Conservation (phyloP, 2,113 vertebrate genomes). For the Isichthys henryi region DNA sequence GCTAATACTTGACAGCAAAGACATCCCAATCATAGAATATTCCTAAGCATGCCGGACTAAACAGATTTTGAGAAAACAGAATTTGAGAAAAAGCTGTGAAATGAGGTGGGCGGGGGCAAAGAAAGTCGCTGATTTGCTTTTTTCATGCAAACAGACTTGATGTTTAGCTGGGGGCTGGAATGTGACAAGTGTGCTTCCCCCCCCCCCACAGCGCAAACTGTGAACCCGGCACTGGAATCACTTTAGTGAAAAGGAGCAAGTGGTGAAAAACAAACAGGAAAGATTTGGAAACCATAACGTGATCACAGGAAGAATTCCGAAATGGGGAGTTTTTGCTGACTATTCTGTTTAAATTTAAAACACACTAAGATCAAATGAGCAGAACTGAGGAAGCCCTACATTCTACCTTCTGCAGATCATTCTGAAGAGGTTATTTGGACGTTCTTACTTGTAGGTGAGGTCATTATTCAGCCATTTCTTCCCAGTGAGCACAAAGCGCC, state of each 20-base stretch:
- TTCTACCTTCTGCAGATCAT: background rate
- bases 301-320: background rate
- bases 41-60: background rate
- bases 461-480: constrained; percentile 76
- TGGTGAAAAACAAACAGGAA: background rate
- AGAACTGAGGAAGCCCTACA: background rate
- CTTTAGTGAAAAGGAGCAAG: background rate
- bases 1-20: background rate
- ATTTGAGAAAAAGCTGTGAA: background rate
- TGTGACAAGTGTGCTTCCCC: background rate
- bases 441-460: constrained; percentile 84
- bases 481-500: constrained; percentile 75
- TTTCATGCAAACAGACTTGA: background rate
- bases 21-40: background rate
- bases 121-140: background rate
- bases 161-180: background rate
- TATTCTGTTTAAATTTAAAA: background rate
- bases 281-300: background rate
- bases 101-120: background rate
- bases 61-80: background rate
- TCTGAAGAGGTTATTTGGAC: background rate
- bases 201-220: too few species aligned
- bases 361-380: background rate
- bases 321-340: background rate
- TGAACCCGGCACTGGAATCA: background rate